These are phyloP conservation scores for Trichogramma dendrolimi DNA, from an alignment of 2,888 invertebrate species.

Conservation along the genomic window DNA sequence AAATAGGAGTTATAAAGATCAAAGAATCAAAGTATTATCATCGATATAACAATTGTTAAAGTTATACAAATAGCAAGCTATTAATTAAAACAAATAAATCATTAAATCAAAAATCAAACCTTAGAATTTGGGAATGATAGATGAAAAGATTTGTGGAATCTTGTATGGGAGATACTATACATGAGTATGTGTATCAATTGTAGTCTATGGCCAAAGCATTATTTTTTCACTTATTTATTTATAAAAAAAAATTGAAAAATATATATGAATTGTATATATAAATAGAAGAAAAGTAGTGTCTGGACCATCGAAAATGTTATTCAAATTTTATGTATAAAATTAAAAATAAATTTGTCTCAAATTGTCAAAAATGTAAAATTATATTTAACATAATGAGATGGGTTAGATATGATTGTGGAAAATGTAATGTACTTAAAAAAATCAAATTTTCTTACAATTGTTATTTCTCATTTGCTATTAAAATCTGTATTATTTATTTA, in stretches of 20 bases:
- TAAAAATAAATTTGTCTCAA: conserved; percentile 14
- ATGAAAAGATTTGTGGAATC: conserved; percentile 13
- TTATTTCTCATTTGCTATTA: conserved; percentile 14
- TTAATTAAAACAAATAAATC: conserved; percentile 1
- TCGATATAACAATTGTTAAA: conserved; percentile 9
- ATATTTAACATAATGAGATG: conserved; percentile 16
- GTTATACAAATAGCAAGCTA: neutral
- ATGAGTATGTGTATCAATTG: conserved; percentile 22
- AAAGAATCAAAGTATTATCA: conserved; percentile 17
- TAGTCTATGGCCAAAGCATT: conserved; percentile 47
- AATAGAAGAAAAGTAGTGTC: conserved; percentile 30
- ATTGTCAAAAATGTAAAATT: conserved; percentile 15
- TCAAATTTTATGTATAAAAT: conserved; percentile 14
- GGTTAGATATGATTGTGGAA: conserved; percentile 17
- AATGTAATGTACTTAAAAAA: conserved; percentile 24
- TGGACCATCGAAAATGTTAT: conserved; percentile 30
- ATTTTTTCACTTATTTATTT: conserved; percentile 51
- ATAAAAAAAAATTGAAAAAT: conserved; percentile 33
- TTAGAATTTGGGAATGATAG: conserved; percentile 6
- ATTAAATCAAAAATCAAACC: conserved; percentile 28
- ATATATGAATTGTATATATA: conserved; percentile 44
- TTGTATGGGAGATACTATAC: conserved; percentile 12
- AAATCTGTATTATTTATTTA: conserved; percentile 20
- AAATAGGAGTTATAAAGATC: conserved; percentile 16
- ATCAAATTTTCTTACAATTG: conserved; percentile 21